These are phyloP conservation scores for Piscicola geometra DNA, from an alignment of 2,888 invertebrate species.

Conservation along the genomic window DNA sequence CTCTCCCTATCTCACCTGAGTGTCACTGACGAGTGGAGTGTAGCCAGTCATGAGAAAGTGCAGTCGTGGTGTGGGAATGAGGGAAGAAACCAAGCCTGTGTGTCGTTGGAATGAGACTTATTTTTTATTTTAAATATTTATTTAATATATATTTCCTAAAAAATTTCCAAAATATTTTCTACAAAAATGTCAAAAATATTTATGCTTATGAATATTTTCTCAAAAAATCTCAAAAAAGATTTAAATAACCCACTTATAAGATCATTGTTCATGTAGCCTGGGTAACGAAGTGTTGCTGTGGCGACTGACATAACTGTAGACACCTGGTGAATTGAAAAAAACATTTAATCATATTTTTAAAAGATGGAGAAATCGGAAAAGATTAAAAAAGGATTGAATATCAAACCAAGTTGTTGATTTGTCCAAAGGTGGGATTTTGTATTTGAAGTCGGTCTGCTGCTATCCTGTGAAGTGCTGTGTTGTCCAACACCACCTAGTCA, in stretches of 20 bases:
- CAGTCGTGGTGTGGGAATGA: constrained; percentile 93
- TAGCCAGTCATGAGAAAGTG: constrained; percentile 96
- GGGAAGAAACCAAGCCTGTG: constrained; percentile 74
- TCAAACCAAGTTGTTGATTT: constrained; percentile 78
- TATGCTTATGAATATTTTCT: too few relatives aligned
- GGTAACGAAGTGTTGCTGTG: constrained; percentile 86
- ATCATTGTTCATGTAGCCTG: constrained; percentile 97
- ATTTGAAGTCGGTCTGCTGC: constrained; percentile 79
- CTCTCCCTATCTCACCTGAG: constrained; percentile 54
- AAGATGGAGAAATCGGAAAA: background rate
- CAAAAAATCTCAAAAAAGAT: too few relatives aligned
- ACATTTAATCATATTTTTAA: background rate
- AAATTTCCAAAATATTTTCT: too few relatives aligned
- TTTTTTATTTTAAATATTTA: too few relatives aligned
- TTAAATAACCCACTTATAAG: constrained; percentile 68
- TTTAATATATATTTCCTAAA: too few relatives aligned
- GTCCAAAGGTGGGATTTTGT: constrained; percentile 89
- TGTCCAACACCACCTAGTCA: constrained; percentile 80
- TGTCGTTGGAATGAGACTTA: too few relatives aligned
- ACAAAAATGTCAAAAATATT: too few relatives aligned
- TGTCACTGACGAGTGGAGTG: constrained; percentile 86
- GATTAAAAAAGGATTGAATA: too few relatives aligned
- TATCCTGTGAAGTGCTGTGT: constrained; percentile 81
- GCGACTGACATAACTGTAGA: constrained; percentile 98
- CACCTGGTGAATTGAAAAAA: constrained; percentile 56